A percentile compares a stretch with the other conserved stretches of the same genome.
Conservation (phyloP, 2,888 invertebrate species). For the Sisyra terminalis region DNA sequence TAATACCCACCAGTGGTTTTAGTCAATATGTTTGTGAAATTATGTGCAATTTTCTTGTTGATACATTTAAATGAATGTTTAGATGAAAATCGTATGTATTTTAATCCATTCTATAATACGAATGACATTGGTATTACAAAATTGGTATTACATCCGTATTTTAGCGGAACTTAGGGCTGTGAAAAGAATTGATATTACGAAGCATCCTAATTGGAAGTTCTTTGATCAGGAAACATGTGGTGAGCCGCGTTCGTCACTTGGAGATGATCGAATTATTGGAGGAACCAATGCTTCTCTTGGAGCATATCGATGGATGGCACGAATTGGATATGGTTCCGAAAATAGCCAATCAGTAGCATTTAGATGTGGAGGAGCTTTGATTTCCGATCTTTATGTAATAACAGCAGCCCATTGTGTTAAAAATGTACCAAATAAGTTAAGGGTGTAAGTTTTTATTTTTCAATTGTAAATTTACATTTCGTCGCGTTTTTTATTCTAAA, state of each 20-base stretch:
- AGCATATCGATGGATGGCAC: conserved; percentile 44
- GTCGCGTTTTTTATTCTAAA: too few relatives aligned
- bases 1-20: too few relatives aligned
- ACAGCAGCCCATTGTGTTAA: conserved; percentile 29
- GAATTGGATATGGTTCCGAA: conserved; percentile 34
- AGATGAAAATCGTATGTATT: too few relatives aligned
- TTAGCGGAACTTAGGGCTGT: too few relatives aligned
- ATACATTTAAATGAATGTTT: too few relatives aligned
- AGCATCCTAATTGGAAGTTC: conserved; percentile 31
- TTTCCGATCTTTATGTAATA: conserved; percentile 23
- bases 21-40: too few relatives aligned
- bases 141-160: too few relatives aligned
- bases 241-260: conserved; percentile 23
- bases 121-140: too few relatives aligned
- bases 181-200: conserved; percentile 8
- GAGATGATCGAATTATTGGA: conserved; percentile 40
- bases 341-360: conserved; percentile 12
- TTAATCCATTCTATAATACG: too few relatives aligned
- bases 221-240: conserved; percentile 37
- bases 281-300: conserved; percentile 39
- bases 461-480: too few relatives aligned
- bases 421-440: conserved; percentile 11
- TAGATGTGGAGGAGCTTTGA: conserved; percentile 26
- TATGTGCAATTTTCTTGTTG: too few relatives aligned
- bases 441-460: conserved; percentile 9